phyloP scores from a whole-genome alignment of 2,888 invertebrate species.

The Ligdia adustata region DNA sequence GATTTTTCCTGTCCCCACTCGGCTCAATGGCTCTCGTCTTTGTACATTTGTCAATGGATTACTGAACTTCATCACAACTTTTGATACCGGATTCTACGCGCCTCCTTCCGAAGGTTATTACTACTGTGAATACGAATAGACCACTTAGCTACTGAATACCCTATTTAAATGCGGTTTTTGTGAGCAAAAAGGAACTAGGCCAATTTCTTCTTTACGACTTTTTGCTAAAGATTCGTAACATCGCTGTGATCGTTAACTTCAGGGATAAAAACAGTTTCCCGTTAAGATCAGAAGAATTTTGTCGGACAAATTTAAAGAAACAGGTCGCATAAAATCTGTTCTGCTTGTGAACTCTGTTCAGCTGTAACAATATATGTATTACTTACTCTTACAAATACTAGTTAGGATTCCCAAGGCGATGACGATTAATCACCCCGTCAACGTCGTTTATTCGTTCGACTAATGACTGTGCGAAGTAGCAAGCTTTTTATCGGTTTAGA shows the following conservation, averaged over 20 bases:
- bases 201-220: slow-evolving; percentile 19
- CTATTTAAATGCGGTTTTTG: slow-evolving; percentile 8
- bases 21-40: slow-evolving; percentile 42
- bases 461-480: too few relatives aligned
- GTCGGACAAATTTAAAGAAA: too few relatives aligned
- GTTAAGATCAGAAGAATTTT: too few relatives aligned
- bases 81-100: slow-evolving; percentile 18
- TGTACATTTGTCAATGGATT: slow-evolving; percentile 39
- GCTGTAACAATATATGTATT: too few relatives aligned
- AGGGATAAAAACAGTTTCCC: too few relatives aligned
- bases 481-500: too few relatives aligned
- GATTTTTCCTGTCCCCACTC: slow-evolving; percentile 45
- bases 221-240: slow-evolving; percentile 22
- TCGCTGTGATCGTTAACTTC: slow-evolving; percentile 21
- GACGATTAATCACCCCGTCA: slow-evolving; percentile 30
- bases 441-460: slow-evolving; percentile 23
- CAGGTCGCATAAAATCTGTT: too few relatives aligned
- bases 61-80: slow-evolving; percentile 27
- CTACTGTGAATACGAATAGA: slow-evolving; percentile 29
- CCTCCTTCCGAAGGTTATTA: slow-evolving; percentile 4
- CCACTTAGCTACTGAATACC: background rate
- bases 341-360: too few relatives aligned
- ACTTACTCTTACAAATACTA: too few relatives aligned
- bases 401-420: slow-evolving; percentile 20
- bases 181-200: slow-evolving; percentile 18